Evolutionary conservation across 2,888 invertebrate genomes (phyloP).

Genomic region (Thera obeliscata): DNA sequence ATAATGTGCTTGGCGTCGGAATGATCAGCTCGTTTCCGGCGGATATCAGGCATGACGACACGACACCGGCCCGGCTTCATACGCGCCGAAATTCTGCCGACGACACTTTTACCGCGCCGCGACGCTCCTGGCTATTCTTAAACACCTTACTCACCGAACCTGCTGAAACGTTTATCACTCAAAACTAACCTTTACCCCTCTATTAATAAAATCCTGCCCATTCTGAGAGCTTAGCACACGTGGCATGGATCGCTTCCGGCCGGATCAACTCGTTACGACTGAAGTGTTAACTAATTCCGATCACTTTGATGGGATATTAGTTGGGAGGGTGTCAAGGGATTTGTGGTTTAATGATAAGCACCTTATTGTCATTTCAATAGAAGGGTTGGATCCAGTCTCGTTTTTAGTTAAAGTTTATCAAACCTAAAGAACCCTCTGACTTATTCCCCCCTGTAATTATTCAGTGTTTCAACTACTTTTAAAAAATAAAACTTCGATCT

Average conservation of each 20-base stretch:
- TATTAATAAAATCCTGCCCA: constrained; percentile 23
- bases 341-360: constrained; percentile 39
- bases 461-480: neutral
- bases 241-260: constrained; percentile 62
- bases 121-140: constrained; percentile 43
- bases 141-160: constrained; percentile 29
- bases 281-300: constrained; percentile 71
- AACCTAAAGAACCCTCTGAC: neutral
- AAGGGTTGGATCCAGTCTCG: constrained; percentile 12
- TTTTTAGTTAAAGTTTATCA: constrained; percentile 14
- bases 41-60: constrained; percentile 75
- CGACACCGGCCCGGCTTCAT: constrained; percentile 57
- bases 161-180: constrained; percentile 19
- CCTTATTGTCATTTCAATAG: constrained; percentile 27
- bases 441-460: neutral
- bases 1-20: constrained; percentile 66
- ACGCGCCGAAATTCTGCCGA: constrained; percentile 69
- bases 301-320: constrained; percentile 69
- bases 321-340: constrained; percentile 51
- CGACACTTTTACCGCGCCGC: constrained; percentile 74
- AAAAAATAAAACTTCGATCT: constrained; percentile 6
- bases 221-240: constrained; percentile 27
- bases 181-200: constrained; percentile 19
- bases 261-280: constrained; percentile 67
- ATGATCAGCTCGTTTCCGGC: constrained; percentile 72